A percentile compares a stretch with the other conserved stretches of the same genome.
Conservation (phyloP, 2,888 invertebrate genomes). For the Odiellus spinosus region DNA sequence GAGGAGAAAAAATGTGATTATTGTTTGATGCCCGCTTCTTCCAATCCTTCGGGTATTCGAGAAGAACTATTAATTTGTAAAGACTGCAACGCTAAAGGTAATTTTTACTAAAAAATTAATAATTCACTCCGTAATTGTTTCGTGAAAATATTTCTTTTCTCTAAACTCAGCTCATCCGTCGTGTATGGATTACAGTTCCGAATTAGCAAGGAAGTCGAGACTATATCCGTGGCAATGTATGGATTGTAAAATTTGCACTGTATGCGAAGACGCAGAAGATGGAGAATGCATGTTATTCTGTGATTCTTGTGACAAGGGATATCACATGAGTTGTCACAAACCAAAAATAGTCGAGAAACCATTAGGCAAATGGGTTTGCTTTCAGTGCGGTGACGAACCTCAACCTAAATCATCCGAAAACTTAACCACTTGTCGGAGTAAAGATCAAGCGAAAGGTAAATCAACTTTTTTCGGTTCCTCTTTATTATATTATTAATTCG, state of each 20-base stretch:
- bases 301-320: constrained; percentile 66
- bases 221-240: constrained; percentile 60
- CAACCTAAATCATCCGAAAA: not conserved
- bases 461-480: too few relatives aligned
- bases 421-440: too few relatives aligned
- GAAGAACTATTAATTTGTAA: constrained; percentile 50
- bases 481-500: too few relatives aligned
- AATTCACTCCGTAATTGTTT: not conserved
- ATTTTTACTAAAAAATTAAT: not conserved
- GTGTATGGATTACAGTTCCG: constrained; percentile 35
- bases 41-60: constrained; percentile 37
- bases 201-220: constrained; percentile 30
- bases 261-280: constrained; percentile 52
- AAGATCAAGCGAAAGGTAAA: too few relatives aligned
- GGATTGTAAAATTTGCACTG: constrained; percentile 69
- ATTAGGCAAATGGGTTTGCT: constrained; percentile 22
- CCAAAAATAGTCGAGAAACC: constrained; percentile 37
- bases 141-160: not conserved
- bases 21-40: constrained; percentile 25
- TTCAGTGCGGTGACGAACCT: not conserved
- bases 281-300: constrained; percentile 49
- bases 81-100: constrained; percentile 54
- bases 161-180: constrained; percentile 32
- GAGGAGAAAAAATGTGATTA: constrained; percentile 25
- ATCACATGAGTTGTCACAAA: constrained; percentile 62